A percentile compares a stretch with the other conserved stretches of the same genome.
These are phyloP conservation scores for Tapirus indicus DNA, from an alignment of 2,797 vertebrate genomes.

Conservation along the genomic window DNA sequence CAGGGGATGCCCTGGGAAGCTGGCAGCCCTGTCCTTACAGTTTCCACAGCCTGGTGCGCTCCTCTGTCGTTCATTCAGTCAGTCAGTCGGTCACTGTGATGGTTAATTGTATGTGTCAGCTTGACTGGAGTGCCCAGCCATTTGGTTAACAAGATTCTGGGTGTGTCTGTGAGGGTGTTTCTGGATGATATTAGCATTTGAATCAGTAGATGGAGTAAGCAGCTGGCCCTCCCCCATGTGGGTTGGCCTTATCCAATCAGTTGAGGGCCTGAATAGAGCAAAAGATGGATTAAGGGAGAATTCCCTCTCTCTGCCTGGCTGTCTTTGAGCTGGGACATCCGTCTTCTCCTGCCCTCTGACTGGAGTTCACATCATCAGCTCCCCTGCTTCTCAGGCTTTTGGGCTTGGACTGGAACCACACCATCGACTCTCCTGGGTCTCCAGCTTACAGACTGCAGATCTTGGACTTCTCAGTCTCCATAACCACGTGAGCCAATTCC, in stretches of 20 bases:
- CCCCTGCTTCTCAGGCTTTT: neutral
- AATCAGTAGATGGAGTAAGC: neutral
- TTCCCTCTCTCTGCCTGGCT: neutral
- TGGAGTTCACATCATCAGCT: neutral
- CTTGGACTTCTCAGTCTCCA: neutral
- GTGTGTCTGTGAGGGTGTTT: neutral
- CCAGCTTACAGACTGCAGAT: neutral
- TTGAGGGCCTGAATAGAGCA: neutral
- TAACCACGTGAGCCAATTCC: neutral
- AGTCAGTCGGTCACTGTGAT: neutral
- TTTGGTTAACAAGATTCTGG: neutral
- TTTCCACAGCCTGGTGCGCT: neutral
- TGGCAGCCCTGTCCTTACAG: too few species aligned
- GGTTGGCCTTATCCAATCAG: neutral
- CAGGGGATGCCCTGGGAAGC: neutral
- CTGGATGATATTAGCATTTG: neutral
- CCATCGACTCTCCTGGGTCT: neutral
- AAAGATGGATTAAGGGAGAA: neutral
- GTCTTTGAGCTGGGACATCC: neutral
- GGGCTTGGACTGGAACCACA: neutral
- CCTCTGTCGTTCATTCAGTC: too few species aligned
- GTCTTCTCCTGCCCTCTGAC: neutral
- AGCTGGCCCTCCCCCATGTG: neutral
- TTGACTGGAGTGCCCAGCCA: neutral
- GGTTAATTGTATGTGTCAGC: neutral